Conservation (phyloP, 2,113 vertebrate species). For the Cyanistes caeruleus region DNA sequence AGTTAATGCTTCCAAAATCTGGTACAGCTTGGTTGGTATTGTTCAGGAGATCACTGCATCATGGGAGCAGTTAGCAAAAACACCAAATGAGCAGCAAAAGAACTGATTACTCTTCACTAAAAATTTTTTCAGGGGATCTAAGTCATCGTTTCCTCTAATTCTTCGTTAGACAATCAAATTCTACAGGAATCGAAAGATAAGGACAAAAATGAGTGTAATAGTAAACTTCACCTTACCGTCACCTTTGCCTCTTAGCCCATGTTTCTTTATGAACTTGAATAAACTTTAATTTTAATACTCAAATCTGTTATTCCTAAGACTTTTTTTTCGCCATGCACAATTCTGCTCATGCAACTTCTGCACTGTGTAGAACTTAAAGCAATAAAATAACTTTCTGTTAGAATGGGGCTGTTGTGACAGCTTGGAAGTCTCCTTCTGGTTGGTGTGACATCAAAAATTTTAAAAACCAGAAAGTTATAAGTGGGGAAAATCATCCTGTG, state of each 20-base stretch:
- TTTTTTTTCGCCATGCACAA: not conserved
- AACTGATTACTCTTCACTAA: not conserved
- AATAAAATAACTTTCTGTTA: slow-evolving; percentile 39
- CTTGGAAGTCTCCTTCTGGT: slow-evolving; percentile 1
- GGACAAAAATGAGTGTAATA: not conserved
- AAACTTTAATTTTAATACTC: slow-evolving; percentile 25
- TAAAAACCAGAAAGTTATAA: not conserved
- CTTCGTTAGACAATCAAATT: not conserved
- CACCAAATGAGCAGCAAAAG: not conserved
- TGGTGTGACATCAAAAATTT: not conserved
- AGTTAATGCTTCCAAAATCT: not conserved
- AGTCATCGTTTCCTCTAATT: not conserved
- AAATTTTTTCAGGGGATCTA: not conserved
- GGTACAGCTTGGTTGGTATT: not conserved
- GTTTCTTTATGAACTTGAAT: slow-evolving; percentile 6
- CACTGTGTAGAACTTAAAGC: not conserved
- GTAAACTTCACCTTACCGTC: not conserved
- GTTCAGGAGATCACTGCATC: not conserved
- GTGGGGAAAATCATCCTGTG: not conserved
- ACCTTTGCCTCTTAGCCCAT: slow-evolving; percentile 8
- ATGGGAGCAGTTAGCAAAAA: not conserved
- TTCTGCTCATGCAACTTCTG: slow-evolving; percentile 34
- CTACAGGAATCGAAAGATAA: not conserved
- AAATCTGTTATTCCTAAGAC: slow-evolving; percentile 3
- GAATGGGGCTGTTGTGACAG: not conserved